Evolutionary conservation across 2,888 invertebrate species (phyloP).

Genomic region (Gerris lacustris): DNA sequence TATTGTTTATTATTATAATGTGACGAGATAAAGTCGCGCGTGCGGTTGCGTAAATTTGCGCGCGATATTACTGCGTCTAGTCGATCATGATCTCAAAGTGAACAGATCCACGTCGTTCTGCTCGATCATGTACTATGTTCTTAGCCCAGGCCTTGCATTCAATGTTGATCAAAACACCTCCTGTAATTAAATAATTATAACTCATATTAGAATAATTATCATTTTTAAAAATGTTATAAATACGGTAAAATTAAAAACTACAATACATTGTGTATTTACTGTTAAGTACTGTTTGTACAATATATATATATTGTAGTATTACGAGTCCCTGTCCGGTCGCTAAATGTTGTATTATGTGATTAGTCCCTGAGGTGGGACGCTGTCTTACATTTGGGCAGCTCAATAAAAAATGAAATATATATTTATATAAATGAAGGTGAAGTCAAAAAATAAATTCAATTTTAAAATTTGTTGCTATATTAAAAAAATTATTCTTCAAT

Average conservation of each 20-base stretch:
- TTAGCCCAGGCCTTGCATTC: conserved; percentile 61
- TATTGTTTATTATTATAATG: neutral
- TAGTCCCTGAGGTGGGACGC: too few species aligned
- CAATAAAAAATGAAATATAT: too few species aligned
- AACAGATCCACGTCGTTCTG: conserved; percentile 55
- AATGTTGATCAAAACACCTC: conserved; percentile 42
- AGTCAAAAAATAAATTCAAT: neutral
- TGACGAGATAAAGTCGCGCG: neutral
- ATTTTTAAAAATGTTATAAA: neutral
- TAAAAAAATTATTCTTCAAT: conserved; percentile 2
- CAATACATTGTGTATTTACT: neutral
- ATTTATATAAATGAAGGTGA: too few species aligned
- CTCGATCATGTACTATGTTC: conserved; percentile 54
- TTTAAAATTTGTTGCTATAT: neutral
- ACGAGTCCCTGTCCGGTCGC: too few species aligned
- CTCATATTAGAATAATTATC: neutral
- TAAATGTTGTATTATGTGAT: too few species aligned
- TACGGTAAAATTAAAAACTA: neutral
- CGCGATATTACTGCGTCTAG: conserved; percentile 19
- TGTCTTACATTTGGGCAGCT: too few species aligned
- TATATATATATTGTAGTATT: too few species aligned
- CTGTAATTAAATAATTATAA: conserved; percentile 22
- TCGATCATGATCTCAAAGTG: conserved; percentile 58
- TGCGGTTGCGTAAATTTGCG: neutral
- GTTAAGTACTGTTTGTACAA: too few species aligned